A percentile compares a stretch with the other conserved stretches of the same genome.
Conservation (phyloP, 2,797 vertebrate species). For the Alosa sapidissima region DNA sequence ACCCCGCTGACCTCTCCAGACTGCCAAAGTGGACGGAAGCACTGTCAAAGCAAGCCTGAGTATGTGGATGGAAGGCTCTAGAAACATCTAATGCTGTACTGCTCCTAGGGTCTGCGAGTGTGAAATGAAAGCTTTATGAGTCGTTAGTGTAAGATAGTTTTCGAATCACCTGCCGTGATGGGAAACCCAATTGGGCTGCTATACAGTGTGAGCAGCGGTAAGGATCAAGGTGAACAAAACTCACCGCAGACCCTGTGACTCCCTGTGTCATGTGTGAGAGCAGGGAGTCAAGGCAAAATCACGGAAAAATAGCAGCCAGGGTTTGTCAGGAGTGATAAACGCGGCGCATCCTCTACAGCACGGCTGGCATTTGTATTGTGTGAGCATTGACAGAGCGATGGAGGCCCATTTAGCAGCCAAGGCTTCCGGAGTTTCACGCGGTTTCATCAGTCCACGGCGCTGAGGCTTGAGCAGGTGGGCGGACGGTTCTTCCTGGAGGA, state of each 20-base stretch:
- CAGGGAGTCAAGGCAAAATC: neutral
- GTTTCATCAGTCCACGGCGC: constrained; percentile 10
- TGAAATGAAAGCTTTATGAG: neutral
- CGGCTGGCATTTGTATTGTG: neutral
- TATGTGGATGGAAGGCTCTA: neutral
- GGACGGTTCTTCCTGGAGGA: constrained; percentile 5
- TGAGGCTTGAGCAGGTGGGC: constrained; percentile 11
- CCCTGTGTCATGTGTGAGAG: neutral
- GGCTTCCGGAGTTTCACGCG: neutral
- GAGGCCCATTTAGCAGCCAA: constrained; percentile 1
- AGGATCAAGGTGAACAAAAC: constrained; percentile 4
- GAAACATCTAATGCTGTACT: neutral
- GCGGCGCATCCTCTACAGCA: neutral
- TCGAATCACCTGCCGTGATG: neutral
- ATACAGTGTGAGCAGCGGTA: neutral
- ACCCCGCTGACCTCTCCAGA: neutral
- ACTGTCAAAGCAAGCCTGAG: neutral
- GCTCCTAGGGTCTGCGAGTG: neutral
- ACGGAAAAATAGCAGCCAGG: neutral
- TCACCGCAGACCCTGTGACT: neutral
- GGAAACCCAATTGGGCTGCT: neutral
- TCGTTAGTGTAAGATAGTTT: neutral
- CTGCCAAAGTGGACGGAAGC: constrained; percentile 6
- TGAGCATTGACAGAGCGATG: neutral
- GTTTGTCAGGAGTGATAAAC: neutral